These are phyloP conservation scores for Hedychridium roseum DNA, from an alignment of 2,888 invertebrate species.

Conservation along the genomic window DNA sequence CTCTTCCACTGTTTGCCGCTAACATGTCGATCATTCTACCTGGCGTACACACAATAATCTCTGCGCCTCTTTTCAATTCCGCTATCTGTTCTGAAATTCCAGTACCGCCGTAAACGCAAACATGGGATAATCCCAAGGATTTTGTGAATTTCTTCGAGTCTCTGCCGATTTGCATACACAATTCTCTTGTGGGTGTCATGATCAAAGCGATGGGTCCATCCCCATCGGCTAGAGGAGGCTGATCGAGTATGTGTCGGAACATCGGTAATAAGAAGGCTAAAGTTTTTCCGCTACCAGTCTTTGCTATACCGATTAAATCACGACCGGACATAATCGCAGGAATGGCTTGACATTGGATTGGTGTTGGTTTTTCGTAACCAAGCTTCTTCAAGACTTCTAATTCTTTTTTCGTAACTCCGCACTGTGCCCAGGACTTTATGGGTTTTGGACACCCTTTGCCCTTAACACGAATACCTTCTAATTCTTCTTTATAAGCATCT, in stretches of 20 bases:
- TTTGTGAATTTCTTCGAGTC: slow-evolving; percentile 96
- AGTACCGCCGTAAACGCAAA: slow-evolving; percentile 98
- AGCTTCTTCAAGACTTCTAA: slow-evolving; percentile 90
- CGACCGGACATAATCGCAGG: slow-evolving; percentile 96
- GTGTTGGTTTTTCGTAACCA: slow-evolving; percentile 96
- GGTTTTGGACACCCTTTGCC: slow-evolving; percentile 97
- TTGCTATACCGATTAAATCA: slow-evolving; percentile 98
- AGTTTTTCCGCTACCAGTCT: slow-evolving; percentile 99
- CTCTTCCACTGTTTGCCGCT: slow-evolving; percentile 96
- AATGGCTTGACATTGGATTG: slow-evolving; percentile 98
- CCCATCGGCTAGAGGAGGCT: slow-evolving; percentile 90
- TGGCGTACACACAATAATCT: slow-evolving; percentile 98
- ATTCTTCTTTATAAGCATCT: slow-evolving; percentile 83
- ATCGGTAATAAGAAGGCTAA: slow-evolving; percentile 97
- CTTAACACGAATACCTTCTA: slow-evolving; percentile 95
- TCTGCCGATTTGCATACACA: slow-evolving; percentile 98
- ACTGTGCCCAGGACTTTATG: slow-evolving; percentile 97
- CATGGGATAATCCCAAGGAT: slow-evolving; percentile 83
- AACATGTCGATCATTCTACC: slow-evolving; percentile 99
- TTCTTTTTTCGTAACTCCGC: slow-evolving; percentile 95
- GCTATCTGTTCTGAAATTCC: slow-evolving; percentile 97
- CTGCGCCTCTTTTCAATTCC: slow-evolving; percentile 94
- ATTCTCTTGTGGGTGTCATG: slow-evolving; percentile 97
- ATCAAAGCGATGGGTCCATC: slow-evolving; percentile 97
- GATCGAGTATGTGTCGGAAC: slow-evolving; percentile 96